Evolutionary conservation across 2,888 invertebrate species (phyloP), one percentile per base, ranked within the genome.

Genomic region (Aquatica leii): DNA sequence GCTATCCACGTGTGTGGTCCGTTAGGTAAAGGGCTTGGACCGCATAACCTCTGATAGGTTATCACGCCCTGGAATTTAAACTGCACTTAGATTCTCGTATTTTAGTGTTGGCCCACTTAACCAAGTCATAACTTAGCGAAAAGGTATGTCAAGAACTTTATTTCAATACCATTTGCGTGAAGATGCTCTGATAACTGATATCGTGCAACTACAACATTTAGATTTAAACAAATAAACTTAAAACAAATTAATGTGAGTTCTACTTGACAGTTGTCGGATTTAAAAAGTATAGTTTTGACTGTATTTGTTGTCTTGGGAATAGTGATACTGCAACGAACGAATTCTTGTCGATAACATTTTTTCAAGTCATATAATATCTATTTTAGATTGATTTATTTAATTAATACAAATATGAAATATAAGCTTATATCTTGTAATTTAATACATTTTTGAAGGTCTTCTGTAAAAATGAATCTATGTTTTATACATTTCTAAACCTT

Each of bases 1-100:
- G 56, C 68, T 57, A 68, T 70, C 70, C 63, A 69, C 68, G 66
- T 70, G 71, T 71, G 71, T 71, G 71, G 71, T 71, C 71, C 66
- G 61, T 62, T 62, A 66, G 64, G 66, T 60, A 65, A 66, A 65
- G 66, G 54, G 65, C 55, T 66, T 41, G 64, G 35, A 55, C 53
- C 61, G 54, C 31, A 51, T 34, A 50, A 53, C 48, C 61, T 51
- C 62, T 43, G 62, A 64, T 66, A 66, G 52, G 59, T 61, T 65
- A 65, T 65, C 65, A 59, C 63, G 58, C 43, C 62, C 65, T 60
- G 65, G 68, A 68, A 68, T 68, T 68, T 66, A 59, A 68, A 66
- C 59, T 62, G 61, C 55, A 53, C 58, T 35, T 12, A 59, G 59
- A 41, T 41, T 24, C 41, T 63, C 49, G 40, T 63, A 63, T 59